Evolutionary conservation across 2,797 vertebrate genomes (phyloP), one percentile per base, ranked within the genome.

Genomic region (Eurystomus glaucurus): DNA sequence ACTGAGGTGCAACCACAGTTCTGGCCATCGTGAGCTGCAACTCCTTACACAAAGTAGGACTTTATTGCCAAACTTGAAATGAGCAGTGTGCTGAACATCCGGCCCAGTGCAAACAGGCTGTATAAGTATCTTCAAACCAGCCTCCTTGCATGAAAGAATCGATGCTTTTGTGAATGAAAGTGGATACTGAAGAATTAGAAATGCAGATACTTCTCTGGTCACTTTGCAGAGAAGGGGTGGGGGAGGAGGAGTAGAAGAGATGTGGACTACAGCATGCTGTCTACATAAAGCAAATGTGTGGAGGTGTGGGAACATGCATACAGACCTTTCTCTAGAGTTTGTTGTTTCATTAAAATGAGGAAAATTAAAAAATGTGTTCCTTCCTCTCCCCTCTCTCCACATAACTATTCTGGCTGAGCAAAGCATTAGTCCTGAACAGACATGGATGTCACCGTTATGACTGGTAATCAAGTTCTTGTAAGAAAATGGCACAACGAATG

Each of bases 161-260:
- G 2, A 41, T 75, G 23, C 5, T 92, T 92, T 87, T 91, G 45
- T 96, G 83, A 96, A 92, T 94, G 86, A 92, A 94, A 85, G 41
- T 0, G 2, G 35, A 82, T 61, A 37, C 26, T n/a, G 39, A 37
- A 72, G 83, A 85, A 77, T 68, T 60, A 50, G 51, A 92, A 91
- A 80, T 29, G 35, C 46, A 82, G 54, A 54, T 69, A 87, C 11
- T 76, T 14, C 35, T 82, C 77, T 58, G 88, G 66, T 79, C 29
- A 62, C 45, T 72, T 90, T 76, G 11, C 64, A 71, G 61, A 54
- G 37, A 46, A 86, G 78, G n/a, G 33, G 13, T 66, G n/a, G 35
- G 43, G 78, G 69, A 62, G 62, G 46, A 74, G 68, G 12, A 82
- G 17, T 35, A 60, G 35, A 85, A 80, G 33, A 71, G 39, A 43